phyloP scores from a whole-genome alignment of 1,140 invertebrate genomes.

The Popillia japonica region DNA sequence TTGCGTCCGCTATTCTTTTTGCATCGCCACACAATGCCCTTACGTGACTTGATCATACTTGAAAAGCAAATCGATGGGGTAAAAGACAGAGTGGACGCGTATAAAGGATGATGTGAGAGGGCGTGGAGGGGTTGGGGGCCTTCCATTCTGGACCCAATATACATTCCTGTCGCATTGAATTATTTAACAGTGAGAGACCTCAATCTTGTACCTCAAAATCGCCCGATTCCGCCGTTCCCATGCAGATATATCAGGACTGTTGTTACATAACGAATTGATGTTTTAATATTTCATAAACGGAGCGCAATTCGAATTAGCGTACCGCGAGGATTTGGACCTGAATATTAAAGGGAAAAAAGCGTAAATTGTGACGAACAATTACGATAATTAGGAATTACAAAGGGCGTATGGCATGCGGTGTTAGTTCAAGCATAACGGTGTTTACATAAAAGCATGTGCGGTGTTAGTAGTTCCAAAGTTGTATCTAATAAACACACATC shows the following conservation, averaged over 20 bases:
- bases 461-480: background rate
- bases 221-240: background rate
- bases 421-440: background rate
- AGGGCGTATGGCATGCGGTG: background rate
- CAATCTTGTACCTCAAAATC: slow-evolving; percentile 16
- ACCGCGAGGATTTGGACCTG: background rate
- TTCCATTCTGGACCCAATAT: background rate
- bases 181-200: slow-evolving; percentile 6
- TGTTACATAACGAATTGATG: slow-evolving; percentile 4
- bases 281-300: slow-evolving; percentile 1
- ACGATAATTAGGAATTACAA: slow-evolving; percentile 1
- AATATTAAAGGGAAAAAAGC: background rate
- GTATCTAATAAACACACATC: slow-evolving; percentile 6
- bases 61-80: slow-evolving; percentile 19
- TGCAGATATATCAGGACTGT: background rate
- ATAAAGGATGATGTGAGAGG: background rate
- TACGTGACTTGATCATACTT: slow-evolving; percentile 36
- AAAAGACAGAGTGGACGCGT: background rate
- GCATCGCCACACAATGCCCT: slow-evolving; percentile 39
- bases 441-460: slow-evolving; percentile 6
- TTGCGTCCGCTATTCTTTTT: slow-evolving; percentile 39
- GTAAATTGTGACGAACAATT: slow-evolving; percentile 10
- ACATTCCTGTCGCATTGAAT: slow-evolving; percentile 23
- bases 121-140: background rate
- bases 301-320: background rate